Percentiles rank a stretch among this genome's conserved stretches.
Conservation (phyloP, 2,888 invertebrate genomes). For the Torymus tubicola region DNA sequence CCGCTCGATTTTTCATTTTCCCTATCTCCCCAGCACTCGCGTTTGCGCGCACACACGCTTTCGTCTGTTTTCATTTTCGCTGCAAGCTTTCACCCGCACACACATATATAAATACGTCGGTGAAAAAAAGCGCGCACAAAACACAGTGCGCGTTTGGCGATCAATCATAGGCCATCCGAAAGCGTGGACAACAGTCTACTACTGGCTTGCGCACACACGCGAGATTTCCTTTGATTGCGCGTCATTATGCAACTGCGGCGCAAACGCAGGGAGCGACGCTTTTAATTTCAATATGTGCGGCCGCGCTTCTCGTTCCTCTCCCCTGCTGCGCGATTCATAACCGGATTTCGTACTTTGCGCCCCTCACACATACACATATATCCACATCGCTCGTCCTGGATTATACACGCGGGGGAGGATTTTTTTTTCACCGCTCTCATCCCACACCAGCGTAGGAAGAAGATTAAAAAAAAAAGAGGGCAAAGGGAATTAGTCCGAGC, state of each 20-base stretch:
- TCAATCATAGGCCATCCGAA: constrained; percentile 48
- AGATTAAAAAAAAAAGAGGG: constrained; percentile 19
- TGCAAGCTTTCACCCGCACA: not conserved
- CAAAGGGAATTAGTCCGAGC: not conserved
- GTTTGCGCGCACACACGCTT: not conserved
- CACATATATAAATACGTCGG: no score
- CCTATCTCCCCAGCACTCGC: not conserved
- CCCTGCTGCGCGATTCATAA: constrained; percentile 15
- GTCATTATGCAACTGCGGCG: constrained; percentile 47
- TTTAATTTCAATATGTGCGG: constrained; percentile 55
- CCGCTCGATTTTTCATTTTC: constrained; percentile 30
- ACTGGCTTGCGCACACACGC: not conserved
- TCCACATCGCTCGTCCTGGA: not conserved
- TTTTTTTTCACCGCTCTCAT: not conserved
- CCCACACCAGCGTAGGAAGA: not conserved
- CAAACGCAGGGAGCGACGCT: constrained; percentile 13
- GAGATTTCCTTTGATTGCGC: constrained; percentile 53
- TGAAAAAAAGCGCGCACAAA: constrained; percentile 20
- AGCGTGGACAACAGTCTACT: constrained; percentile 4
- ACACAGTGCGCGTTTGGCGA: constrained; percentile 29
- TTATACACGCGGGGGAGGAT: not conserved
- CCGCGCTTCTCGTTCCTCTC: not conserved
- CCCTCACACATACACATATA: not conserved
- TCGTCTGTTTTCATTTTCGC: constrained; percentile 21
- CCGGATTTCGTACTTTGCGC: constrained; percentile 38